These are phyloP conservation scores for Drosophila orena DNA, from an alignment of 1,140 invertebrate species.

Conservation along the genomic window DNA sequence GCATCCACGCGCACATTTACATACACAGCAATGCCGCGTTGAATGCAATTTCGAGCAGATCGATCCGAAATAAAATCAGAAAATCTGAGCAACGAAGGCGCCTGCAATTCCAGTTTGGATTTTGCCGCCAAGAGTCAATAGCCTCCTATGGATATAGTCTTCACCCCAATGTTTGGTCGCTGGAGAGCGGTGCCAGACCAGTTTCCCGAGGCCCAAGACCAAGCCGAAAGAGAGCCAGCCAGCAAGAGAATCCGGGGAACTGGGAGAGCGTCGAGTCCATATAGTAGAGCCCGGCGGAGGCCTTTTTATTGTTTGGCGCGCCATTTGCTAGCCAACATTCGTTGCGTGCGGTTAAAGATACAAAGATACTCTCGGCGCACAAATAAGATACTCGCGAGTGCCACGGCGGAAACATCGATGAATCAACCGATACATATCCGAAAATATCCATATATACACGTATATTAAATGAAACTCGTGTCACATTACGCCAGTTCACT, in stretches of 20 bases:
- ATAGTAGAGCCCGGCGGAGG: slow-evolving; percentile 64
- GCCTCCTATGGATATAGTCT: slow-evolving; percentile 56
- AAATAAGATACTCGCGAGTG: slow-evolving; percentile 28
- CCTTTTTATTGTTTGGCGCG: slow-evolving; percentile 70
- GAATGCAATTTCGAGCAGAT: slow-evolving; percentile 53
- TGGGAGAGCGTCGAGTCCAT: slow-evolving; percentile 47
- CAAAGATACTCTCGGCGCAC: slow-evolving; percentile 27
- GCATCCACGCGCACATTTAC: slow-evolving; percentile 5
- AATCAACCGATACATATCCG: slow-evolving; percentile 23
- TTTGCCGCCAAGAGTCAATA: slow-evolving; percentile 67
- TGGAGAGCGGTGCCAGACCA: slow-evolving; percentile 53
- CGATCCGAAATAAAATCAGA: slow-evolving; percentile 23
- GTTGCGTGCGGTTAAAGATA: slow-evolving; percentile 69
- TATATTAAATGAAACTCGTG: neutral
- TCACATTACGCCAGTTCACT: slow-evolving; percentile 21
- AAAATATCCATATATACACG: slow-evolving; percentile 24
- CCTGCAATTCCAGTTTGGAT: slow-evolving; percentile 71
- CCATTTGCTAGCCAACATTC: slow-evolving; percentile 74
- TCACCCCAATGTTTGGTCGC: slow-evolving; percentile 43
- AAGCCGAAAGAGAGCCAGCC: slow-evolving; percentile 14
- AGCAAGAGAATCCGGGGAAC: slow-evolving; percentile 13
- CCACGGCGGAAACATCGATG: slow-evolving; percentile 1
- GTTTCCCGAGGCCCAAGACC: slow-evolving; percentile 36
- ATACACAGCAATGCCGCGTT: slow-evolving; percentile 1
- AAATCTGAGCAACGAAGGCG: slow-evolving; percentile 43